These are phyloP conservation scores for Malthinus flaveolus DNA, from an alignment of 2,888 invertebrate genomes.

Conservation along the genomic window DNA sequence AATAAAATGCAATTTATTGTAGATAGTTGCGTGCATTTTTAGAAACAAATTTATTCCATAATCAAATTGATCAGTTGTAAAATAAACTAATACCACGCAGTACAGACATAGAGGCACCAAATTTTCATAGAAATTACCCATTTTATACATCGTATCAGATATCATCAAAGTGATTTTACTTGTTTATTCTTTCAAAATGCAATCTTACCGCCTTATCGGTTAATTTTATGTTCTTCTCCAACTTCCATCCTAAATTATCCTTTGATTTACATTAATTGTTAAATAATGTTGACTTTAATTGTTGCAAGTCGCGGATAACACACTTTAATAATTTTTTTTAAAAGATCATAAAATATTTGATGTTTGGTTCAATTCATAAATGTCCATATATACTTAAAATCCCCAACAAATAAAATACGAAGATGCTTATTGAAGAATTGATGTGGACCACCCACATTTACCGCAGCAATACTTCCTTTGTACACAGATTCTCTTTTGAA, in stretches of 20 bases:
- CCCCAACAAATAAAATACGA: not conserved
- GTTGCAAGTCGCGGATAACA: no score
- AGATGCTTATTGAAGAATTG: not conserved
- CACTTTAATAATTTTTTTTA: no score
- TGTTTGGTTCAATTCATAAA: not conserved
- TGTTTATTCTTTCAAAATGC: conserved; percentile 16
- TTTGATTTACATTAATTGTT: conserved; percentile 6
- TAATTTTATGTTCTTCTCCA: conserved; percentile 12
- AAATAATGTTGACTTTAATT: not conserved
- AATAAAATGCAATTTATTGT: no score
- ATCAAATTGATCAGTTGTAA: no score
- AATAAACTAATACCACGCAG: not conserved
- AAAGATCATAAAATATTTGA: not conserved
- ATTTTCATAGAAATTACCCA: conserved; percentile 26
- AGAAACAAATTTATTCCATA: no score
- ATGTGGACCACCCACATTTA: conserved; percentile 15
- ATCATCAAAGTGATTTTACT: conserved; percentile 18
- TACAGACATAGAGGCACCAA: conserved; percentile 10
- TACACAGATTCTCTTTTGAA: not conserved
- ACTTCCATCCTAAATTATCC: not conserved
- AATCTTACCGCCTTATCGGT: conserved; percentile 16
- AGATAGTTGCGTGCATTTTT: no score
- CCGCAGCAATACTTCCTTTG: not conserved
- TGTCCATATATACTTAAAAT: not conserved
- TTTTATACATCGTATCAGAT: conserved; percentile 15